A percentile compares a stretch with the other conserved stretches of the same genome.
Conservation (phyloP, 2,113 vertebrate species). For the Oncorhynchus nerka region DNA sequence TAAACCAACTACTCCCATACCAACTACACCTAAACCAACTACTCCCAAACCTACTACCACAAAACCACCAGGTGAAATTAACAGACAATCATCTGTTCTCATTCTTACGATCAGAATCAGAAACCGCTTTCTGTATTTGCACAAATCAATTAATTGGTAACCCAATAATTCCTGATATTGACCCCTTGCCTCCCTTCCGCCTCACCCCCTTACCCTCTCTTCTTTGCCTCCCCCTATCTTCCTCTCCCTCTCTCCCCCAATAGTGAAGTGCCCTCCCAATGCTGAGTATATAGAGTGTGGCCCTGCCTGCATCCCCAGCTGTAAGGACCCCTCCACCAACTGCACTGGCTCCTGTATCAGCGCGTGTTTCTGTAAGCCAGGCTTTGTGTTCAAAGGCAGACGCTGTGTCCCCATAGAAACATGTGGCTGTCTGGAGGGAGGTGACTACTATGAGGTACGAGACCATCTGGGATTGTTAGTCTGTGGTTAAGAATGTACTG, state of each 20-base stretch:
- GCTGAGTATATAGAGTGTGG: conserved; percentile 70
- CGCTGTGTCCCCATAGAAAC: conserved; percentile 71
- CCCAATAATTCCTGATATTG: neutral
- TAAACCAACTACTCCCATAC: no score
- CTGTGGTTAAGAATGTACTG: conserved; percentile 8
- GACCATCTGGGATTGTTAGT: conserved; percentile 51
- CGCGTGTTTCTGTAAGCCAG: conserved; percentile 78
- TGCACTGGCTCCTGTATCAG: conserved; percentile 68
- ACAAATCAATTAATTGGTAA: no score
- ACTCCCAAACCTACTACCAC: no score
- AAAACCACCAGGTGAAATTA: no score
- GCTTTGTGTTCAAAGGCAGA: conserved; percentile 69
- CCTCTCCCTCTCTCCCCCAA: neutral
- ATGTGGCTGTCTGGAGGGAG: conserved; percentile 74
- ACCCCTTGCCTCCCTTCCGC: no score
- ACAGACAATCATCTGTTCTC: no score
- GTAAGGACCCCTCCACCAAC: conserved; percentile 68
- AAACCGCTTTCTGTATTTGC: no score
- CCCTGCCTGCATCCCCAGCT: conserved; percentile 68
- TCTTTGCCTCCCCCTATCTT: neutral
- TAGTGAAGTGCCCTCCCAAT: conserved; percentile 64
- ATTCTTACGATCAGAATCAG: no score
- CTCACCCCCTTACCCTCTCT: neutral
- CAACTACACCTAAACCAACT: no score
- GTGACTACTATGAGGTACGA: conserved; percentile 77